Base-by-base conservation (phyloP, 2,888 invertebrate species). In the Sphinx pinastri region DNA sequence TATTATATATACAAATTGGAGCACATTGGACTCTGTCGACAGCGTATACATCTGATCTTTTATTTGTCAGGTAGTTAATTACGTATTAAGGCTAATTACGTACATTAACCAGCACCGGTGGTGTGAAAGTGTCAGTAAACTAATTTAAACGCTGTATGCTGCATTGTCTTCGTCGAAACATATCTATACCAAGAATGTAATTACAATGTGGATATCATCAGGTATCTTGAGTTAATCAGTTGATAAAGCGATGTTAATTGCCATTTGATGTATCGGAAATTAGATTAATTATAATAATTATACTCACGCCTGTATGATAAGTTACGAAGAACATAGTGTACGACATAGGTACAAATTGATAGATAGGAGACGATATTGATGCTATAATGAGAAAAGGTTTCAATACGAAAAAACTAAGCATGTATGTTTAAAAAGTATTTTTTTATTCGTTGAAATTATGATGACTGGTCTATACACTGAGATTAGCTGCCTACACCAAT, bases 61-160 rank as follows among this genome's bases (percentile, higher is more conserved):
- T 63, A 19, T 63, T 63, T 63, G 49, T 63, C 19, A 49, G 47
- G 13, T 10, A 47, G 63, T 63, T 19, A 47, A 63, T 63, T 63
- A 49, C 47, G 7, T 13, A 49, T 19, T 63, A 47, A 49, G 19
- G 47, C 63, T 63, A 49, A 63, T 49, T 63, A 49, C 13, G 6
- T 16, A 63, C 49, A 49, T 60, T 31, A 31, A 58, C 19, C 47
- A 63, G 19, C 19, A 49, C 7, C 47, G 16, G 10, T 12, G 49
- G 16, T 19, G 60, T 60, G 60, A 60, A 60, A 60, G 60, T 60
- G 45, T 45, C 47, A 60, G 60, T 47, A 60, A 60, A 16, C 47
- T 60, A 47, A 60, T 60, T 45, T 47, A 45, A 45, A 12, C 11
- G 2, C 16, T n/a, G 14, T 47, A 47, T 12, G 16, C 19, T 60